A percentile compares a stretch with the other conserved stretches of the same genome.
Conservation (phyloP, 2,797 vertebrate species). For the Micropoecilia bifurca region DNA sequence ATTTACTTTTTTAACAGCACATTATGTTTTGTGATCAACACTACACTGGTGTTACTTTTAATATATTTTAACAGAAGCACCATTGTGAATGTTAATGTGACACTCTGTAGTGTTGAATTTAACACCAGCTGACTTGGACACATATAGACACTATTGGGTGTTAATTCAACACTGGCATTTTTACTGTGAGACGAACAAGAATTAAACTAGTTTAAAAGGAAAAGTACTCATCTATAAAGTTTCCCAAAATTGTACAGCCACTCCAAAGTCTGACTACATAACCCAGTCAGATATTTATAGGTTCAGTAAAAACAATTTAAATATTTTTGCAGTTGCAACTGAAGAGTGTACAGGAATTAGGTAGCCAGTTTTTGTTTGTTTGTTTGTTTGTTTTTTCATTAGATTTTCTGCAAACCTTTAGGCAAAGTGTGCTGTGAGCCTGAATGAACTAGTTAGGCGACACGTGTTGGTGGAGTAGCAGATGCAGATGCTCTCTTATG, state of each 20-base stretch:
- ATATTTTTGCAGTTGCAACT: not conserved
- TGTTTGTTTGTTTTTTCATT: not conserved
- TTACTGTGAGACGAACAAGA: not conserved
- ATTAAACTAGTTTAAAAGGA: not conserved
- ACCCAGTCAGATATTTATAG: not conserved
- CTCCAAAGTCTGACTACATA: not conserved
- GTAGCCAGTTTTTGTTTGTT: not conserved
- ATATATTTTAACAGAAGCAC: no score
- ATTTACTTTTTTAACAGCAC: no score
- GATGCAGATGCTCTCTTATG: conserved; percentile 37
- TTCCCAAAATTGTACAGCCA: not conserved
- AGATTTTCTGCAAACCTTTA: not conserved
- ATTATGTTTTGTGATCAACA: no score
- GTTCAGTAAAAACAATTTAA: not conserved
- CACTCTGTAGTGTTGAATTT: no score
- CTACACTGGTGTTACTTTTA: no score
- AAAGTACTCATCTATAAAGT: not conserved
- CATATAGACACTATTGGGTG: no score
- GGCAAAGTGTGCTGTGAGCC: conserved; percentile 10
- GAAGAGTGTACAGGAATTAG: not conserved
- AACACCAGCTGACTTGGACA: no score
- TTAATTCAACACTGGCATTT: no score
- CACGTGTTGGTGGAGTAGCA: conserved; percentile 17
- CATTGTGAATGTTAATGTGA: no score
- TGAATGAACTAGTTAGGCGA: not conserved